Base-by-base conservation (phyloP, 2,888 invertebrate genomes). In the Aricia artaxerxes region DNA sequence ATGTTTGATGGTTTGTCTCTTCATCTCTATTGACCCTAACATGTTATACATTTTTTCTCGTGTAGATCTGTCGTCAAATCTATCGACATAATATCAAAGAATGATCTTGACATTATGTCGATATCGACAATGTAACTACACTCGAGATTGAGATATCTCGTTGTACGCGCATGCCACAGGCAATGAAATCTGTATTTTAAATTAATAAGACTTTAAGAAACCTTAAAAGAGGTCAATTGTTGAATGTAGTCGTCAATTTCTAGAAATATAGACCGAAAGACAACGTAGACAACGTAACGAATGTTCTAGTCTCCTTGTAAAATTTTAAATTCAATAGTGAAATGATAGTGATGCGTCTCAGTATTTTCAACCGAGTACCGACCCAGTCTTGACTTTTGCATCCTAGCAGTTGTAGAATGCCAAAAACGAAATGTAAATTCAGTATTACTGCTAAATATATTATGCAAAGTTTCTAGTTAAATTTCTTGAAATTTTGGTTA, bases 231-330 rank as follows among this genome's bases (percentile, higher is more conserved):
- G 69, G 64, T 69, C 35, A 69, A 69, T 69, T 69, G 69, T 38
- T 16, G 35, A 35, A 35, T 69, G 35, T 69, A 69, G 69, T 69
- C 38, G 35, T 16, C 69, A 13, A 69, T 35, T 69, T 69, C 13
- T 69, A 69, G 24, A 31, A 31, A 64, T 61, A 24, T 11, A 64
- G 64, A 64, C 24, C 31, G 31, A 64, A 64, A 11, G 35, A 5
- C 69, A 69, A 69, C 11, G 35, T 69, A 69, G 69, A n/a, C n/a
- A n/a, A n/a, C n/a, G n/a, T n/a, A n/a, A n/a, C n/a, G n/a, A 69
- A 69, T 13, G 35, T 69, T 69, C 38, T 69, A 69, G 69, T 38
- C 69, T 16, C 69, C 69, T 35, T 69, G 35, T 57, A 57, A 57
- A 53, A 13, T 11, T 53, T 53, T 11, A 53, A 57, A 57, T 13